These are phyloP conservation scores for Thalpophila matura DNA, from an alignment of 2,888 invertebrate species.

Conservation along the genomic window DNA sequence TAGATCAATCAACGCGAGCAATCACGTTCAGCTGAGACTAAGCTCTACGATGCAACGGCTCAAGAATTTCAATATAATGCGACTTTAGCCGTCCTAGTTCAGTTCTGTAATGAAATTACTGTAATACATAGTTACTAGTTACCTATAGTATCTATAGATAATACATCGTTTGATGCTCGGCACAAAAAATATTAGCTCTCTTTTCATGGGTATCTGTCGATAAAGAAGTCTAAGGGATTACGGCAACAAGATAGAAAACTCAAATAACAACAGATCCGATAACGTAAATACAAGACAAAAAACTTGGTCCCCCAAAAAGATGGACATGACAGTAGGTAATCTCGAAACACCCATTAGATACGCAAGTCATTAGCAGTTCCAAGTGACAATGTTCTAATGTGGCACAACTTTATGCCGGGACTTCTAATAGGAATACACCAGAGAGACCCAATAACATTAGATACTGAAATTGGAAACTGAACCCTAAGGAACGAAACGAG, in stretches of 20 bases:
- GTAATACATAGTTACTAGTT: slow-evolving; percentile 17
- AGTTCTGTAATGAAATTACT: slow-evolving; percentile 34
- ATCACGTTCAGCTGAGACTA: slow-evolving; percentile 44
- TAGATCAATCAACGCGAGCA: slow-evolving; percentile 58
- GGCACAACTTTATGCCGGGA: slow-evolving; percentile 20
- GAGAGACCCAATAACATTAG: slow-evolving; percentile 48
- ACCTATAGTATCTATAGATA: not conserved
- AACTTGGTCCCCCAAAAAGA: not conserved
- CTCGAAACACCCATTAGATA: slow-evolving; percentile 10
- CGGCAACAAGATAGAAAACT: too few species aligned
- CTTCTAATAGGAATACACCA: slow-evolving; percentile 37
- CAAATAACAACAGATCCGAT: too few species aligned
- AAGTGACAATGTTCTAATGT: slow-evolving; percentile 14
- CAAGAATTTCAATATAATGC: slow-evolving; percentile 51
- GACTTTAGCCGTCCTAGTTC: slow-evolving; percentile 20
- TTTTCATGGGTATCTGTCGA: not conserved
- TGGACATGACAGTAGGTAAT: not conserved
- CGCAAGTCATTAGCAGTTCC: slow-evolving; percentile 24
- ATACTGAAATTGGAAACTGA: slow-evolving; percentile 10
- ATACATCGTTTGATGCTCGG: not conserved
- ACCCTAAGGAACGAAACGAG: slow-evolving; percentile 16
- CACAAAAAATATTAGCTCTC: not conserved
- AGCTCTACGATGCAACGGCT: slow-evolving; percentile 30
- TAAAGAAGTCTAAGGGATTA: too few species aligned
- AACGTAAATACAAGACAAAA: too few species aligned